Conservation (phyloP, 2,797 vertebrate species). For the Cryptoblepharus egeriae region DNA sequence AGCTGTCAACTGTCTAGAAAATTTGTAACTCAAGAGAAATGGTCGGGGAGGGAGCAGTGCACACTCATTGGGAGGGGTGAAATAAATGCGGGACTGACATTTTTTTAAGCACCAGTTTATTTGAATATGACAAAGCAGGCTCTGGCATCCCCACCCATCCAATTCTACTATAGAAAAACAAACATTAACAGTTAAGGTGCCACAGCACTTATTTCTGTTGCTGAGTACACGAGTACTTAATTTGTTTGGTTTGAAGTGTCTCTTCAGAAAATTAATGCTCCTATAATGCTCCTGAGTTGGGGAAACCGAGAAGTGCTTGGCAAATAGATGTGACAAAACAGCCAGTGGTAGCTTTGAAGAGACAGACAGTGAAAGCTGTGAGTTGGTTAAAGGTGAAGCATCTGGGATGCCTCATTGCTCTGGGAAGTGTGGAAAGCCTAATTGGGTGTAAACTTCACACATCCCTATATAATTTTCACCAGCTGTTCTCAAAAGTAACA, state of each 20-base stretch:
- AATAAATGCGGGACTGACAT: background rate
- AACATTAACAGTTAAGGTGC: background rate
- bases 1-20: background rate
- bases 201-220: background rate
- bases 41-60: background rate
- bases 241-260: background rate
- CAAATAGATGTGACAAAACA: background rate
- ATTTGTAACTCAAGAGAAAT: background rate
- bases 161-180: background rate
- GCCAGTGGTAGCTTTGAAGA: background rate
- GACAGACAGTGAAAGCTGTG: background rate
- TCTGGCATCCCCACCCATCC: background rate
- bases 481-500: background rate
- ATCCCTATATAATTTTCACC: background rate
- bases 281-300: too few relatives aligned
- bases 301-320: background rate
- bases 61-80: background rate
- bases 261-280: background rate
- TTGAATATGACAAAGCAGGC: background rate
- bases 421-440: background rate
- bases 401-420: background rate
- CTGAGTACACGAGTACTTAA: too few relatives aligned
- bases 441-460: background rate
- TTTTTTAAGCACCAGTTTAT: background rate
- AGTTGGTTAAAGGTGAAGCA: background rate